Conservation (phyloP, 1,140 invertebrate species). For the Leptopilina clavipes region DNA sequence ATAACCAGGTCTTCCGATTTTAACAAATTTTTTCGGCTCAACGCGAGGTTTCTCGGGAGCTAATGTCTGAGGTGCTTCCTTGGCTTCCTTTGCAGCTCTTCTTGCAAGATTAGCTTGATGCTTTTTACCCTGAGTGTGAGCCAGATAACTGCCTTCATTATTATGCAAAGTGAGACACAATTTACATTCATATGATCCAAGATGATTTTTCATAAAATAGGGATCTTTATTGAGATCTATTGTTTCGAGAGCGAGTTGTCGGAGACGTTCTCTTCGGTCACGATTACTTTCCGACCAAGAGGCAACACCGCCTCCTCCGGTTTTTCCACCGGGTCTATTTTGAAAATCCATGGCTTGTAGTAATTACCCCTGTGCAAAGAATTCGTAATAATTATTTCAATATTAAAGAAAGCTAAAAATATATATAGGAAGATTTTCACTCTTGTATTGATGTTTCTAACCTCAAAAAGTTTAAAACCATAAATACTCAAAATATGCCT, state of each 20-base stretch:
- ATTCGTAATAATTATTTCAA: too few species aligned
- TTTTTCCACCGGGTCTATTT: slow-evolving; percentile 98
- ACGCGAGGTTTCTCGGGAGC: slow-evolving; percentile 96
- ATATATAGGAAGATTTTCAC: too few species aligned
- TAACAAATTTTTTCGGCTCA: slow-evolving; percentile 99
- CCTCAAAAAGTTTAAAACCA: too few species aligned
- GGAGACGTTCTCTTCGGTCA: slow-evolving; percentile 94
- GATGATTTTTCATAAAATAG: slow-evolving; percentile 99
- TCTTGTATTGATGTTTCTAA: too few species aligned
- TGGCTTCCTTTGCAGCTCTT: slow-evolving; percentile 98
- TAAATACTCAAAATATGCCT: too few species aligned
- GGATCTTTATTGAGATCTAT: slow-evolving; percentile 99
- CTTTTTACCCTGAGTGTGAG: slow-evolving; percentile 99
- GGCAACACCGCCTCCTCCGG: slow-evolving; percentile 97
- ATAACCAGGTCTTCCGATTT: slow-evolving; percentile 99
- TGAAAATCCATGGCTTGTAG: slow-evolving; percentile 91
- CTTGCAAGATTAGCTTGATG: slow-evolving; percentile 99
- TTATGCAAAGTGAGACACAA: slow-evolving; percentile 98
- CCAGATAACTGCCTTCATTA: slow-evolving; percentile 99
- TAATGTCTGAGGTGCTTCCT: slow-evolving; percentile 91
- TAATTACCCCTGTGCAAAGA: too few species aligned
- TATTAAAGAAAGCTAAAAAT: too few species aligned
- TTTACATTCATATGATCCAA: slow-evolving; percentile 99
- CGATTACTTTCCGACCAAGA: slow-evolving; percentile 99
- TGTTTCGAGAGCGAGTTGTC: slow-evolving; percentile 97